These are phyloP conservation scores for Drosophila borborema DNA, from an alignment of 2,888 invertebrate species.

Conservation along the genomic window DNA sequence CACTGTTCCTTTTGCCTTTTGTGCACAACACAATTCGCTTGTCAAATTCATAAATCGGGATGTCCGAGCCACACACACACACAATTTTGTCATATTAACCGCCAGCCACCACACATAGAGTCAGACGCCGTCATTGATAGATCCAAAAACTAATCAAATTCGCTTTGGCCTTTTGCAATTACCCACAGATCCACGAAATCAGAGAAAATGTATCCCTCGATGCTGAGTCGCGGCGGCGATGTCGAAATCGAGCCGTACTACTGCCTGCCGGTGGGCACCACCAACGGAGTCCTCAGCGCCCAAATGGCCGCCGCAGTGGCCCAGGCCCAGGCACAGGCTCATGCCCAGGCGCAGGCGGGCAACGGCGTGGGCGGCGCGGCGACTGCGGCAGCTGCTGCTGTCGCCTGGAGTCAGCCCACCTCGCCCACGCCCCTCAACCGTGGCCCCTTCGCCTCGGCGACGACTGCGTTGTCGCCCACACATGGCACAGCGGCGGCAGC, in stretches of 20 bases:
- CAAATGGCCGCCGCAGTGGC: conserved; percentile 83
- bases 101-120: neutral
- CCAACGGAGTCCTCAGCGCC: conserved; percentile 82
- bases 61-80: neutral
- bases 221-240: conserved; percentile 93
- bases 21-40: neutral
- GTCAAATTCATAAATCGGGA: neutral
- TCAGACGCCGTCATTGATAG: neutral
- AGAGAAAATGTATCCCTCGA: conserved; percentile 96
- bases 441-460: conserved; percentile 83
- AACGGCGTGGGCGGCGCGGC: conserved; percentile 29
- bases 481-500: conserved; percentile 82
- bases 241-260: conserved; percentile 95
- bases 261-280: conserved; percentile 90
- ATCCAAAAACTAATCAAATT: conserved; percentile 14
- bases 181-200: conserved; percentile 94
- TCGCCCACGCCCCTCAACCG: conserved; percentile 88
- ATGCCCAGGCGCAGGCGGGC: conserved; percentile 40
- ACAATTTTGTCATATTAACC: conserved; percentile 1
- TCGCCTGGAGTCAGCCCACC: conserved; percentile 90
- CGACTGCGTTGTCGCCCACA: conserved; percentile 86
- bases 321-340: conserved; percentile 64
- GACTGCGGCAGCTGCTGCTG: conserved; percentile 50
- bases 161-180: conserved; percentile 41
- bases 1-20: neutral